A percentile compares a stretch with the other conserved stretches of the same genome.
Evolutionary conservation across 2,113 vertebrate genomes (phyloP).

Genomic region (Circaetus gallicus): DNA sequence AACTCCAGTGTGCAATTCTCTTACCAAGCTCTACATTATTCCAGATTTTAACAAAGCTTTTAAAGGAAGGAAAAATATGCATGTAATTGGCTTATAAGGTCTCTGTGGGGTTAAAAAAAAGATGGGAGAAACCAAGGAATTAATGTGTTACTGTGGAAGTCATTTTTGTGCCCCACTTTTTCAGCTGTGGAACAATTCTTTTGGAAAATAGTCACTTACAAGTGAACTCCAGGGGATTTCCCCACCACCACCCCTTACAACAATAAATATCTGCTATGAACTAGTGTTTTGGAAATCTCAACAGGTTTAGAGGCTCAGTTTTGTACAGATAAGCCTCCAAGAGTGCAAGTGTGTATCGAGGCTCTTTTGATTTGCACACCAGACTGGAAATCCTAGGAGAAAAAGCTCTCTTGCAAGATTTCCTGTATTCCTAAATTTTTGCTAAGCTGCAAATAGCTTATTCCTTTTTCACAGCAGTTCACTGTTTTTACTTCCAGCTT

Average conservation of each 20-base stretch:
- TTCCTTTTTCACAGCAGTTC: neutral
- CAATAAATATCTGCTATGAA: constrained; percentile 17
- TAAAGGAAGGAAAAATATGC: neutral
- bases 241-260: neutral
- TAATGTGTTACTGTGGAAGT: neutral
- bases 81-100: neutral
- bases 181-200: neutral
- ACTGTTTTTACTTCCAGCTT: neutral
- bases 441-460: neutral
- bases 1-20: neutral
- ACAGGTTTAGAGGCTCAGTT: neutral
- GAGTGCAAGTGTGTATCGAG: neutral
- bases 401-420: neutral
- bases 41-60: neutral
- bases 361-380: constrained; percentile 4
- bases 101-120: neutral
- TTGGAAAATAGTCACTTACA: neutral
- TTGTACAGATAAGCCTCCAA: neutral
- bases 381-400: neutral
- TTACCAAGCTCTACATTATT: neutral
- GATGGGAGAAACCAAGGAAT: neutral
- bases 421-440: neutral
- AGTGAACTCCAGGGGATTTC: neutral
- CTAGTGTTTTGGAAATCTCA: neutral
- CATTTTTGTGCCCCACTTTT: neutral